Conservation (phyloP, 2,888 invertebrate species). For the Hoplodrina blanda region DNA sequence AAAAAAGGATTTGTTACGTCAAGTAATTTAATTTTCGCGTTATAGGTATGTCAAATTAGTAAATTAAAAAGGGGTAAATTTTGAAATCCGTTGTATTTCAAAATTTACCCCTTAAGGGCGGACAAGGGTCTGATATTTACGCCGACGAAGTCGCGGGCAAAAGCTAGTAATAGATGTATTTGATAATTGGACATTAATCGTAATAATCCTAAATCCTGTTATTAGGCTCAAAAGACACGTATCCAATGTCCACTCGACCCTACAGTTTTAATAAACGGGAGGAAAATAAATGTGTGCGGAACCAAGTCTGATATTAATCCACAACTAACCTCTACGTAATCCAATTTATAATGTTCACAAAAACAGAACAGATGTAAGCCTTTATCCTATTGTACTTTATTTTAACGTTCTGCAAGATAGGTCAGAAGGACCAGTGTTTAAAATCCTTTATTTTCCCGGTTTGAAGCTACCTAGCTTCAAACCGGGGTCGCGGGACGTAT, state of each 20-base stretch:
- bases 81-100: too few species aligned
- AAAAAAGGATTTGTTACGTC: too few species aligned
- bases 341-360: slow-evolving; percentile 59
- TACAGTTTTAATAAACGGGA: slow-evolving; percentile 5
- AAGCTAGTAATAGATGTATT: too few species aligned
- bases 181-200: background rate
- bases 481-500: too few species aligned
- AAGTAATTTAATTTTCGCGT: background rate
- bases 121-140: too few species aligned
- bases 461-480: too few species aligned
- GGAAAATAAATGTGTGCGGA: slow-evolving; percentile 12
- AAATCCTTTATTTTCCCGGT: background rate
- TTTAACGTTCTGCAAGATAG: background rate
- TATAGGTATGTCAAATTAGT: background rate
- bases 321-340: slow-evolving; percentile 38
- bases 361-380: slow-evolving; percentile 59
- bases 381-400: slow-evolving; percentile 44
- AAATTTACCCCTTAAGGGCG: too few species aligned
- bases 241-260: background rate
- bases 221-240: background rate
- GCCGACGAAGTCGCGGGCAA: too few species aligned
- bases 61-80: too few species aligned
- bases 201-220: background rate
- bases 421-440: slow-evolving; percentile 24
- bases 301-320: slow-evolving; percentile 31